These are phyloP conservation scores for Gadus chalcogrammus DNA, from an alignment of 2,113 vertebrate genomes.

Conservation along the genomic window DNA sequence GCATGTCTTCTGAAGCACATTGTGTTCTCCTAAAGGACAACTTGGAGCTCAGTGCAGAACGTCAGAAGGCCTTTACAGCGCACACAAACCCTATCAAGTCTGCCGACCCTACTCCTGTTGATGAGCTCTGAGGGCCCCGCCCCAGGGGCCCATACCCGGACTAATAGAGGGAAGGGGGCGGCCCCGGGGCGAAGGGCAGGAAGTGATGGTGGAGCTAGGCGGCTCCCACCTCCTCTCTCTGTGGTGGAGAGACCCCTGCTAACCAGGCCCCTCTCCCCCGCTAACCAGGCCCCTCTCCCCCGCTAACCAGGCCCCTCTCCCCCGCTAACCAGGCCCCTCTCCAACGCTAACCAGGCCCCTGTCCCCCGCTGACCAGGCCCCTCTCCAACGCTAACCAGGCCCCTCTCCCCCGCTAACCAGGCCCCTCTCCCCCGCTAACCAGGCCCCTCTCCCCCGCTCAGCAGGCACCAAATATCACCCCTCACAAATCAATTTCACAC, in stretches of 20 bases:
- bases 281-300: conserved; percentile 28
- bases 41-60: no score
- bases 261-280: neutral
- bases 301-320: conserved; percentile 65
- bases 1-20: no score
- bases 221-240: neutral
- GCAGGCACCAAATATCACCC: conserved; percentile 84
- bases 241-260: neutral
- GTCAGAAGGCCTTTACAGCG: no score
- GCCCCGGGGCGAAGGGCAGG: neutral
- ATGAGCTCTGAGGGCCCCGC: no score
- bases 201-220: neutral
- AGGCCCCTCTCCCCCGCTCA: conserved; percentile 57
- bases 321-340: neutral
- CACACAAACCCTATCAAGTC: no score
- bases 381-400: no score
- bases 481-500: conserved; percentile 99
- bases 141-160: no score
- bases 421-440: neutral
- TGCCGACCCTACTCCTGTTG: no score
- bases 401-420: neutral
- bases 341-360: neutral
- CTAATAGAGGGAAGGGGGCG: no score
- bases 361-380: conserved; percentile 58
- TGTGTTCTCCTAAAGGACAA: no score